Evolutionary conservation across 92 coral and sea anemone species (phyloP), one percentile per base, ranked within the genome.

Genomic region (Phymanthus crucifer): DNA sequence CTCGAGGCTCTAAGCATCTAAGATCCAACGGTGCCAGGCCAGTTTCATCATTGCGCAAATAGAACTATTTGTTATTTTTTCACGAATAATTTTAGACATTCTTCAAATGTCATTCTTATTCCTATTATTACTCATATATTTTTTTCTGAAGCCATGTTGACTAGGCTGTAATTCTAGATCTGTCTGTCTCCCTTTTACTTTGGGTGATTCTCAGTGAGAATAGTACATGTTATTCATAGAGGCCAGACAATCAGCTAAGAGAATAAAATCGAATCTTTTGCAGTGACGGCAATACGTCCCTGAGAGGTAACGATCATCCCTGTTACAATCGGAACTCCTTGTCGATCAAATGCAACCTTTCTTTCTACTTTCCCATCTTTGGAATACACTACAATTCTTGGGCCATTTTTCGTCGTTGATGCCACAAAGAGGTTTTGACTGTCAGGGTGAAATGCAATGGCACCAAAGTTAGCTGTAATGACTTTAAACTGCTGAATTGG

Each of bases 391-490:
- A 45, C 37, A 26, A 80, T 50, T 24, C 6, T 29, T 6, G 58
- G 24, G 24, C 23, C 54, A 6, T 4, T 64, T 43, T 37, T 18
- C 14, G 27, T 40, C 35, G 10, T n/a, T n/a, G 14, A 31, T 3
- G 78, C 81, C 0, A 82, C 43, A 0, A 82, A 38, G 43, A 86
- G 26, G 19, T 69, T 65, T 43, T 82, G 73, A 46, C 79, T 82
- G 18, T 24, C 87, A 21, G 23, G 70, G 46, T 76, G 58, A 65
- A 76, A 82, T 6, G 87, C 81, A 0, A 45, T 82, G 32, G 29
- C 33, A 3, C 73, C 69, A 71, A 32, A 64, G 0, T 58, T 19
- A n/a, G 16, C 14, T 38, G 72, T 50, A 11, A 26, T 61, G 40
- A 71, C 69, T n/a, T 32, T 34, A 31, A 86, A 75, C 79, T 82